Evolutionary conservation across 2,888 invertebrate genomes (phyloP), one percentile per base, ranked within the genome.

Genomic region (Nycteola revayana): DNA sequence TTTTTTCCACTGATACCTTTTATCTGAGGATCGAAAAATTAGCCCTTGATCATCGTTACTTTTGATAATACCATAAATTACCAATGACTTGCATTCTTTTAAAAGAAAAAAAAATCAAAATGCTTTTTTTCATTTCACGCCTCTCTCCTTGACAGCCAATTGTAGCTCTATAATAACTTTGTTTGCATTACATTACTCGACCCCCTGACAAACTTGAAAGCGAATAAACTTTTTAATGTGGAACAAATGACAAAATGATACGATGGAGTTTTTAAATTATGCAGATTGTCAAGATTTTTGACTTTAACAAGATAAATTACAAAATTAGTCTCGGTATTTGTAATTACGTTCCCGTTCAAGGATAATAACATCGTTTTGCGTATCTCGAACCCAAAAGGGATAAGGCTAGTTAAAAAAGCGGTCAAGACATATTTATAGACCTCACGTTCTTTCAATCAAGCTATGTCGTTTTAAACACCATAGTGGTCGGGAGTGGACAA

Each of bases 401-500:
- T 21, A n/a, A 14, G 5, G 14, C 14, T 14, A 14, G 14, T 14
- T 14, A 14, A 14, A 14, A 14, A 14, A 2, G 14, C 14, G 5
- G 40, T 31, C 28, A 46, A 22, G 36, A 28, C 27, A 48, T 51
- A 51, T 46, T 46, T 51, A 48, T 51, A 47, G 47, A 31, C 18
- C 17, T 31, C 2, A 7, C 23, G 20, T 36, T n/a, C 30, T 40
- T 41, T 34, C 32, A 29, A 42, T 49, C 30, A 57, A 49, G 40
- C 28, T 42, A 47, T 49, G 42, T 58, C 38, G 41, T 54, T 47
- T 49, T 42, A 58, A 53, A 41, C 42, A 42, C 31, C 42, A 38
- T 25, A 29, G 30, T 53, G 46, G 56, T 47, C 50, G 52, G 43
- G 38, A 43, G 39, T 37, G 57, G 59, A 59, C 56, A 64, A 48